Base-by-base conservation (phyloP, 1,140 invertebrate species). In the Lamellibrachia luymesi region DNA sequence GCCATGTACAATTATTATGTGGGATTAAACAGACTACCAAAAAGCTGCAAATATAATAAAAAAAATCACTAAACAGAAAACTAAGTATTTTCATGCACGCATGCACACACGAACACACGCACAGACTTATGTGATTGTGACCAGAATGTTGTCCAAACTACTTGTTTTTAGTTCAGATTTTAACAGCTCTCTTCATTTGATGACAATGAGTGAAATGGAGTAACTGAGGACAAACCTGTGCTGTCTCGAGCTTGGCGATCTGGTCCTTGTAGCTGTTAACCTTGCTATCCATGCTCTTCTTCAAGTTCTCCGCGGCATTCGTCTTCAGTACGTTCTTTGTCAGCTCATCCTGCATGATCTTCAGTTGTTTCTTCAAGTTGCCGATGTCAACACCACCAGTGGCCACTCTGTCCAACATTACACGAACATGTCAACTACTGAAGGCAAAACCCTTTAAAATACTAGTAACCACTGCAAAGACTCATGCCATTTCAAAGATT, bases 301-400 rank as follows among this genome's bases (percentile, higher is more conserved):
- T 95, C 51, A 94, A 92, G 90, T 95, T 95, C 64, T 96, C 95
- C 92, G 93, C 93, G 10, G 95, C 93, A 4, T 91, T 51, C 92
- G 94, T 95, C 52, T 95, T 95, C 17, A 94, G 52, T 1, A 93
- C 94, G 93, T 95, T 95, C 92, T 93, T 95, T 8, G 93, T 94
- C 49, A 96, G 93, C 93, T 96, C 95, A 92, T 95, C 95, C 93
- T 96, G 94, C 93, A 95, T 94, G 27, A 95, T 95, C n/a, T 94
- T 93, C 4, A 95, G 94, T 93, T 96, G 95, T 91, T 95, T 95
- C 92, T 94, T 94, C 56, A 96, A 4, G 64, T 80, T 80, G 64
- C 25, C 64, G 93, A 93, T 95, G 92, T 94, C 94, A 50, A 94
- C 94, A 91, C 95, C 95, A 92, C 94, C 93, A 38, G 94, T 56